Base-by-base conservation (phyloP, 2,797 vertebrate genomes). In the Rhinichthys osculus region DNA sequence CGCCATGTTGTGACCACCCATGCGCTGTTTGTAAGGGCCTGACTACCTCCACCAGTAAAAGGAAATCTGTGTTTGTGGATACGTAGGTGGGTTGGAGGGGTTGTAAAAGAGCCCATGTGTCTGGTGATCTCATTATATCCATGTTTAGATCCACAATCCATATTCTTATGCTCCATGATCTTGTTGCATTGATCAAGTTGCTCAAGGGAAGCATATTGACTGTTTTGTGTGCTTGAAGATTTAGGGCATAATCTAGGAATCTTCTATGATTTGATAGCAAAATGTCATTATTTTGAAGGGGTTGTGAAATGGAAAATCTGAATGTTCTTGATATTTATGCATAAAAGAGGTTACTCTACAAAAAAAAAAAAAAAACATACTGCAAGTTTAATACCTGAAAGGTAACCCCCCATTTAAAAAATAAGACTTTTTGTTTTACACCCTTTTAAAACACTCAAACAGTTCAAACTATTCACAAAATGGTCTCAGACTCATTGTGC, bases 1-100 rank as follows among this genome's bases (percentile, higher is more conserved):
- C 11, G 23, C 11, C 23, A 13, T 74, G 69, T 74, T 85, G 69
- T 85, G 84, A 67, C 84, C 84, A 85, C 84, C 84, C 70, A 54
- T 72, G 42, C 0, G 17, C 30, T 52, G 30, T 62, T 64, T 85
- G 69, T 74, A 35, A 72, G 21, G 33, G n/a, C 67, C 52, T 3
- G 4, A 64, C 44, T 16, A 66, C 78, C 33, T 85, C 70, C 23
- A 33, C 4, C 23, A 50, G 69, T 50, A 62, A 80, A 59, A 85
- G 77, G 69, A 85, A 85, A 80, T 81, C 59, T 0, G 67, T 85
- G 77, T 74, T 85, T 74, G 23, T 66, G 42, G 33, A 81, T 47
- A 57, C 23, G 14, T 62, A 44, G 42, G 33, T 64, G 67, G 27
- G 14, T 42, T 44, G 33, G 77, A 47, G 23, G 67, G 19, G 16